Conservation (phyloP, 2,888 invertebrate genomes). For the Sarcophaga variegata region DNA sequence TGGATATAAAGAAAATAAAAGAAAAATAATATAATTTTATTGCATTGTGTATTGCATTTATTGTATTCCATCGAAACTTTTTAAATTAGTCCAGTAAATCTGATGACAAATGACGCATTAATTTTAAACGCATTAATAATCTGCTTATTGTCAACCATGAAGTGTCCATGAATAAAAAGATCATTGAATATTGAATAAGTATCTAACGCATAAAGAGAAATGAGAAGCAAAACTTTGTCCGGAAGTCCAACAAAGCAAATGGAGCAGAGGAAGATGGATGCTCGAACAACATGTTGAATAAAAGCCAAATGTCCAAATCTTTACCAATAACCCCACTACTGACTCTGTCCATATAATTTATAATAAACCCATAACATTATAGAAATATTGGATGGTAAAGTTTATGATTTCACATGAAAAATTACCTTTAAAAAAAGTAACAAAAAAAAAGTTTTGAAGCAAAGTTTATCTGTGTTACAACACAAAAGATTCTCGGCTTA, state of each 20-base stretch:
- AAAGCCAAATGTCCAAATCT: conserved; percentile 55
- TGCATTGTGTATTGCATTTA: conserved; percentile 43
- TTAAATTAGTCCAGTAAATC: conserved; percentile 63
- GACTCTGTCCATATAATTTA: background rate
- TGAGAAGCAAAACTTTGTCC: conserved; percentile 57
- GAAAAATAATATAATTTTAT: conserved; percentile 43
- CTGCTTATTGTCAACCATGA: conserved; percentile 54
- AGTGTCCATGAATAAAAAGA: conserved; percentile 17
- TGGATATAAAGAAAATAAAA: conserved; percentile 6
- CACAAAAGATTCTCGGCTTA: conserved; percentile 45
- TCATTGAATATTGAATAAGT: conserved; percentile 33
- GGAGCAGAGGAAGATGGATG: conserved; percentile 56
- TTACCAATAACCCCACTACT: background rate
- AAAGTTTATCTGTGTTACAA: conserved; percentile 61
- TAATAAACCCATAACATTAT: conserved; percentile 58
- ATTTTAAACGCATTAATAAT: conserved; percentile 61
- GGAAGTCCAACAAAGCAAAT: conserved; percentile 47
- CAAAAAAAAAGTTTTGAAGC: conserved; percentile 57
- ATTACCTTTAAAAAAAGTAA: conserved; percentile 50
- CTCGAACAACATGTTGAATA: conserved; percentile 58
- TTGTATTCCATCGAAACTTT: conserved; percentile 53
- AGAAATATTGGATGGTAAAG: conserved; percentile 60
- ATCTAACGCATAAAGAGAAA: conserved; percentile 15
- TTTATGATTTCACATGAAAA: conserved; percentile 67
- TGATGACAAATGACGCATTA: conserved; percentile 68